Base-by-base conservation (phyloP, 1,140 invertebrate species). In the Phymorhynchus buccinoides region DNA sequence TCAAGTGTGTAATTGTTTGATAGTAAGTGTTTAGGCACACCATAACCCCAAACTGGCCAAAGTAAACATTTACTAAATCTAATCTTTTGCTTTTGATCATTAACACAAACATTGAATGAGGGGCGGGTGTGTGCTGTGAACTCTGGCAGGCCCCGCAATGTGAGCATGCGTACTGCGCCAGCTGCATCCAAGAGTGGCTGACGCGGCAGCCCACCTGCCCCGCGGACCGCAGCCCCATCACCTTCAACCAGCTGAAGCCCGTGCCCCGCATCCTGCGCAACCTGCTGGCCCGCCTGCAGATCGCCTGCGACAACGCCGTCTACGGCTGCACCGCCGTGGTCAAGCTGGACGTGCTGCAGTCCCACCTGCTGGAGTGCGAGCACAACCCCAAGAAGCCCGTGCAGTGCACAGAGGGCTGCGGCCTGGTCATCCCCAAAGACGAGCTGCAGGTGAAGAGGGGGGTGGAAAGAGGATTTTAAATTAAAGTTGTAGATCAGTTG, bases 111-210 rank as follows among this genome's bases (percentile, higher is more conserved):
- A 9, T 14, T 71, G 66, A 16, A 12, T n/a, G 18, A 30, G 9
- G 9, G 9, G 30, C 32, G 73, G 9, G 9, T 16, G 22, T 68
- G 62, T 68, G 30, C 27, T 68, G 30, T 71, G 18, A 7, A 71
- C 18, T 30, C 66, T 30, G 12, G 41, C 93, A 99, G 97, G 97
- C 97, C 85, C 97, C 97, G 62, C 95, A 96, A 88, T 99, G 98
- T 94, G 98, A 99, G 93, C 98, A 99, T 94, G 97, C 97, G 85
- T 99, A 99, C 94, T 99, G 98, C 94, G 95, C 96, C 90, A 95
- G 95, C 30, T 99, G 98, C 93, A 99, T 99, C 88, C 96, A 96
- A 80, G 97, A 99, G 93, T 99, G 98, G 98, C 96, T 99, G 85
- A 96, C 96, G 79, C 95, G 97, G 66, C 97, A 98, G 91, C 97